These are phyloP conservation scores for Neogobius melanostomus DNA, from an alignment of 2,113 vertebrate species.

Conservation along the genomic window DNA sequence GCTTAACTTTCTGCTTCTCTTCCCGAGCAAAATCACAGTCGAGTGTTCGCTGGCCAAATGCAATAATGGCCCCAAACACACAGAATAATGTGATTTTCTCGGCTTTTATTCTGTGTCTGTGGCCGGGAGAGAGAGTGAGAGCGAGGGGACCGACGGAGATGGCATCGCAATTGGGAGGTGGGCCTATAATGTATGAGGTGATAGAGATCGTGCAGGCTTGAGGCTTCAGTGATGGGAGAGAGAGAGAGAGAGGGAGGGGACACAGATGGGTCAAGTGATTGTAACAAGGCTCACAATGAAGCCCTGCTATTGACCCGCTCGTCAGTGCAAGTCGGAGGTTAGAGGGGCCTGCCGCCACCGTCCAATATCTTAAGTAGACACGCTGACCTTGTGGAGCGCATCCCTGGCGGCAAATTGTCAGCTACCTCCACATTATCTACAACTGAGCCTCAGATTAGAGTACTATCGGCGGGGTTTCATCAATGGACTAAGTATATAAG, in stretches of 20 bases:
- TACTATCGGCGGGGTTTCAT: not conserved
- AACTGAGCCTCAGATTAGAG: not conserved
- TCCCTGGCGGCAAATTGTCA: not conserved
- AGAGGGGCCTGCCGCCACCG: constrained; percentile 8
- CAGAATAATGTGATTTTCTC: constrained; percentile 72
- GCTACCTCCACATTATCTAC: not conserved
- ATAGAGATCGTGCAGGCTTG: constrained; percentile 24
- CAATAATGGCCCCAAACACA: constrained; percentile 68
- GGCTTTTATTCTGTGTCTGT: constrained; percentile 74
- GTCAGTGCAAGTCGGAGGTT: constrained; percentile 24
- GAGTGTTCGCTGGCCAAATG: constrained; percentile 69
- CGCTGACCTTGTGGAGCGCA: constrained; percentile 8
- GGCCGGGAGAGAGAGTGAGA: constrained; percentile 21
- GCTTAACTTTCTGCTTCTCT: constrained; percentile 63
- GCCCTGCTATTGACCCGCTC: constrained; percentile 22
- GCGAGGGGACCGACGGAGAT: constrained; percentile 49
- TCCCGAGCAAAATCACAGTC: constrained; percentile 69
- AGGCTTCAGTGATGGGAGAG: constrained; percentile 11
- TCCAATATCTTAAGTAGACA: constrained; percentile 8
- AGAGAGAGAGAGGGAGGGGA: constrained; percentile 12
- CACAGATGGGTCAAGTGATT: constrained; percentile 42
- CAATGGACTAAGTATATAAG: not conserved
- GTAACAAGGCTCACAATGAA: constrained; percentile 23
- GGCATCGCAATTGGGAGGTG: constrained; percentile 59
- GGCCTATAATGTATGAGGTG: constrained; percentile 46